Base-by-base conservation (phyloP, 2,113 vertebrate genomes). In the Bufo gargarizans region DNA sequence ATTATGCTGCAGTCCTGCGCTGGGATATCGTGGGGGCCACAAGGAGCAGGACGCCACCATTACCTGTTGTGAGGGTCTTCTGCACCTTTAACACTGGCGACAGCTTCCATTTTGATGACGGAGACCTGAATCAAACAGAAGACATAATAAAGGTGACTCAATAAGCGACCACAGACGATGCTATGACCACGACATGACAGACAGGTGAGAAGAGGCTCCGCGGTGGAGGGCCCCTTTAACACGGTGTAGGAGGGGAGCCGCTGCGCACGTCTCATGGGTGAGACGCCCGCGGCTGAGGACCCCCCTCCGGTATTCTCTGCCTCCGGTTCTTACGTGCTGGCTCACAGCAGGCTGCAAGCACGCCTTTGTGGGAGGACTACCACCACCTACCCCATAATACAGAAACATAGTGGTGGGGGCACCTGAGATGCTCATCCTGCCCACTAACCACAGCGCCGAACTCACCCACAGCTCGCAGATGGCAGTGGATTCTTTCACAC, bases 281-380 rank as follows among this genome's bases (percentile, higher is more conserved):
- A 72, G 84, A 74, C 11, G 17, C 8, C 7, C 65, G 19, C 4
- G 53, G 16, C 4, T 0, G 4, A 74, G 4, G 65, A 65, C 71
- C 14, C 58, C 16, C 2, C 4, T 85, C 86, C 72, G 1, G 14
- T 67, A 56, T 85, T 10, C 19, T 90, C 56, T 89, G 33, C 90
- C 86, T 89, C 90, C 82, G n/a, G 82, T 85, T 90, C 90, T 88
- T 90, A 90, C 90, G 86, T 63, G 78, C 63, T 59, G 22, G 43
- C 22, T 55, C 90, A 79, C 0, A 17, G 82, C 56, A 56, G 14
- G 47, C 50, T 22, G 78, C 83, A 50, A 65, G 58, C 88, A 90
- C 86, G 88, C 90, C 90, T 90, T 89, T 72, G 86, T 86, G 67
- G 86, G 90, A 90, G 88, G 90, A 20, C n/a, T 47, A 16, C 4